Percentiles rank a stretch among this genome's conserved stretches.
These are phyloP conservation scores for Heliocidaris erythrogramma DNA, from an alignment of 35 echinoderm and acorn worm species.

Conservation along the genomic window DNA sequence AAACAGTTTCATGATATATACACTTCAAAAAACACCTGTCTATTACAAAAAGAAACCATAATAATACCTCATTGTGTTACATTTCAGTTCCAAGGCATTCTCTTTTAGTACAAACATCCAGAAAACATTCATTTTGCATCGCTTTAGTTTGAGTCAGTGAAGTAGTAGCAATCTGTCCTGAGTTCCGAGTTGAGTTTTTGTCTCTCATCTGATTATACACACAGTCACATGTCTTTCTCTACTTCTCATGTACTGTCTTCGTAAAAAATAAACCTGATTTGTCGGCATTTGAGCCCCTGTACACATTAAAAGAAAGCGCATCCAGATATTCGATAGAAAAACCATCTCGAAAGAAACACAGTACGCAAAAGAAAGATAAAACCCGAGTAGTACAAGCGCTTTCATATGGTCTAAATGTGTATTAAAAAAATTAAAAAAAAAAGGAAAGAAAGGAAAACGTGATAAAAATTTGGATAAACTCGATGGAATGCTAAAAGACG, in stretches of 20 bases:
- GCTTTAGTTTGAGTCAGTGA: conserved; percentile 1
- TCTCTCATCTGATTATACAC: not conserved
- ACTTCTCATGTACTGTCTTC: not conserved
- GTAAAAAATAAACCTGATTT: not conserved
- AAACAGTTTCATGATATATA: not conserved
- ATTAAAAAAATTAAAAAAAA: too few relatives aligned
- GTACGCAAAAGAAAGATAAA: not conserved
- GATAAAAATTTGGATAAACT: too few relatives aligned
- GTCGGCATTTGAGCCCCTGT: not conserved
- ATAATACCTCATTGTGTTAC: not conserved
- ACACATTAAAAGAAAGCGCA: not conserved
- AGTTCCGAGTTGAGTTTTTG: not conserved
- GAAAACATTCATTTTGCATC: conserved; percentile 8
- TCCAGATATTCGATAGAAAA: too few relatives aligned
- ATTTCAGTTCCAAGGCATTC: not conserved
- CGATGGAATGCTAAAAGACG: not conserved
- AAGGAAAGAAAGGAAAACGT: not conserved
- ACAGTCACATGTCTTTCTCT: not conserved
- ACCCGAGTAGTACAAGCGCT: not conserved
- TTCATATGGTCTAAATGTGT: not conserved
- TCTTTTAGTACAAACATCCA: not conserved
- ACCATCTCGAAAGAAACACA: not conserved
- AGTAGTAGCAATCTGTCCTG: not conserved
- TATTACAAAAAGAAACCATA: not conserved
- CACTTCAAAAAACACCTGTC: not conserved